Percentiles rank a stretch among this genome's conserved stretches.
phyloP scores from a whole-genome alignment of 1,140 invertebrate species.

The Sarcophaga peregrina region DNA sequence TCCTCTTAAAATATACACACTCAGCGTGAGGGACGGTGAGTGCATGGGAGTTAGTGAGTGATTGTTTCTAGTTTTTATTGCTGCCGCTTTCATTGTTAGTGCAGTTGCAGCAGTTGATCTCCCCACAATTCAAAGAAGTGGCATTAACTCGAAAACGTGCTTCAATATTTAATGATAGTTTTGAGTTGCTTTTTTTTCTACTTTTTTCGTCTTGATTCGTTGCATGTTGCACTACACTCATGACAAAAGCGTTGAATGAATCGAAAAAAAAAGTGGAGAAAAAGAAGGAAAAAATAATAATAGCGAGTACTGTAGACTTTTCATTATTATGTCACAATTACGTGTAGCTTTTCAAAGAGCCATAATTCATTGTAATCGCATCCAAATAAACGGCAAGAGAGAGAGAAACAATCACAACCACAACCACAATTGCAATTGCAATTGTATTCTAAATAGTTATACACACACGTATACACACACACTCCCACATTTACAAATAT shows the following conservation, averaged over 20 bases:
- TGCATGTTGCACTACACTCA: background rate
- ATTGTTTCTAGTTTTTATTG: too few species aligned
- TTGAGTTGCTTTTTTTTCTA: background rate
- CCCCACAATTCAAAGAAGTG: conserved; percentile 12
- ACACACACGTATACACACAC: too few species aligned
- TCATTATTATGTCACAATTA: conserved; percentile 39
- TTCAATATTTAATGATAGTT: conserved; percentile 40
- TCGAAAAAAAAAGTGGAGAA: conserved; percentile 8
- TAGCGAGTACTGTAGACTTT: conserved; percentile 15
- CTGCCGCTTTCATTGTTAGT: too few species aligned
- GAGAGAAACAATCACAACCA: too few species aligned
- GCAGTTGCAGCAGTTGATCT: background rate
- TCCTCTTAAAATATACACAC: background rate
- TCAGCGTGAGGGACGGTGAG: too few species aligned
- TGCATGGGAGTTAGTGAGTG: too few species aligned
- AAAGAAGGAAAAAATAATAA: conserved; percentile 7
- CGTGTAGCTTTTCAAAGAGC: conserved; percentile 38
- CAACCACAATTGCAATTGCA: too few species aligned
- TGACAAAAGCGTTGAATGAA: background rate
- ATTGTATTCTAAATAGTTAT: too few species aligned
- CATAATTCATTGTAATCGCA: conserved; percentile 30
- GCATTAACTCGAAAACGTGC: conserved; percentile 38
- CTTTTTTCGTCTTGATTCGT: background rate
- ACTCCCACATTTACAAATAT: too few species aligned
- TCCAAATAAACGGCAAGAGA: too few species aligned